Evolutionary conservation across 2,797 vertebrate species (phyloP), one percentile per base, ranked within the genome.

Genomic region (Sebastes vulpes): DNA sequence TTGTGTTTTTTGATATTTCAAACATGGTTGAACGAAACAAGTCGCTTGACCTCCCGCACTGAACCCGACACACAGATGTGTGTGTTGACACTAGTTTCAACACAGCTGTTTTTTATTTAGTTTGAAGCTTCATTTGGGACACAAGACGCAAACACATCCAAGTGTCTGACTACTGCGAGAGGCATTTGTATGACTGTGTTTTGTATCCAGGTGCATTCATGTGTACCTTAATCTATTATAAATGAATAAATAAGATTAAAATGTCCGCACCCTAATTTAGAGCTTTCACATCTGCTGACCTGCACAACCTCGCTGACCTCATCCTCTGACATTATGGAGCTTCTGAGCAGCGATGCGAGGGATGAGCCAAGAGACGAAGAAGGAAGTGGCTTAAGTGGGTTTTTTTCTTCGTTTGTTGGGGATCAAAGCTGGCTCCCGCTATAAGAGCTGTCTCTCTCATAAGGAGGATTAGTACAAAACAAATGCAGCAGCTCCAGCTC

Each of bases 371-470:
- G 72, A 82, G 87, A 91, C 72, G 67, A 82, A 88, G 86, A 87
- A 87, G 89, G 89, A 92, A 88, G 91, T 90, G 91, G 92, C 93
- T 95, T 95, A 95, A 92, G 87, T 88, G 85, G 72, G 0, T 93
- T 87, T 60, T 88, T 77, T 90, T 92, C 92, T 93, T 93, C 82
- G 89, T 92, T 86, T 90, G 80, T 89, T 71, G 80, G 81, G 92
- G 93, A 96, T 96, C 95, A 95, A 95, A 96, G 95, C 85, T 65
- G 61, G 81, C 72, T 79, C 71, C 78, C 71, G 73, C 79, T 91
- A 86, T 89, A 88, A 88, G 89, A 85, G 82, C 92, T 83, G 81
- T 89, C 92, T 88, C 87, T 79, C 90, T 85, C 86, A 85, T 87
- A 79, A 91, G 91, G 76, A 75, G 94, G 95, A 96, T 96, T 96